Evolutionary conservation across 2,888 invertebrate genomes (phyloP).

Genomic region (Dysmachus trigonus): DNA sequence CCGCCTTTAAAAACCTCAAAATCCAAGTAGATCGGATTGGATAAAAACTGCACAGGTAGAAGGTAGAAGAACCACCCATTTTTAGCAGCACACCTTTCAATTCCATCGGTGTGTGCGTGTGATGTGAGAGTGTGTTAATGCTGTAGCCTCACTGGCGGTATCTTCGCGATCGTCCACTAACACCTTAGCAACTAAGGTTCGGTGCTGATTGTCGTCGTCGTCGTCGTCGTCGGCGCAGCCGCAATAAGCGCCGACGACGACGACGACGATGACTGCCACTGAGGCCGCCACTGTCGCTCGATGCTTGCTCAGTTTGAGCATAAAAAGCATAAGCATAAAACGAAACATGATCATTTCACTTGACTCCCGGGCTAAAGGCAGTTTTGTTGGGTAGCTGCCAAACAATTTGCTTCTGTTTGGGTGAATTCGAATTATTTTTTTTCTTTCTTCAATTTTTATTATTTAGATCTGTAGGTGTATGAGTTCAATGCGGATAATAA

Average conservation of each 20-base stretch:
- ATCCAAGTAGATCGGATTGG: slow-evolving; percentile 42
- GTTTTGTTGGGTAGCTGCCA: background rate
- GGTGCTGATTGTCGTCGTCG: background rate
- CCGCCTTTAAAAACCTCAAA: slow-evolving; percentile 36
- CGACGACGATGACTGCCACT: background rate
- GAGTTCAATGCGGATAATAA: background rate
- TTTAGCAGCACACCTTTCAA: slow-evolving; percentile 31
- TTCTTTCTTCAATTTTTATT: background rate
- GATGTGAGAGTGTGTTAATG: background rate
- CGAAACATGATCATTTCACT: background rate
- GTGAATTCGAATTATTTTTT: background rate
- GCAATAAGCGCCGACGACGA: too few relatives aligned
- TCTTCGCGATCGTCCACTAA: background rate
- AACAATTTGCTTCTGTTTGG: background rate
- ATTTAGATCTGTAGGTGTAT: background rate
- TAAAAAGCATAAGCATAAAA: background rate
- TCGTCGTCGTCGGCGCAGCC: too few relatives aligned
- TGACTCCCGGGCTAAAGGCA: background rate
- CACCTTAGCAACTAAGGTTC: background rate
- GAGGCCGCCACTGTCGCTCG: background rate
- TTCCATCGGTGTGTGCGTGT: background rate
- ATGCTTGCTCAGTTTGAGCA: background rate
- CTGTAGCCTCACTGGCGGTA: background rate
- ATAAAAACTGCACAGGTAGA: slow-evolving; percentile 40
- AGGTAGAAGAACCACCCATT: slow-evolving; percentile 43